Evolutionary conservation across 2,797 vertebrate genomes (phyloP).

Genomic region (Huso huso): DNA sequence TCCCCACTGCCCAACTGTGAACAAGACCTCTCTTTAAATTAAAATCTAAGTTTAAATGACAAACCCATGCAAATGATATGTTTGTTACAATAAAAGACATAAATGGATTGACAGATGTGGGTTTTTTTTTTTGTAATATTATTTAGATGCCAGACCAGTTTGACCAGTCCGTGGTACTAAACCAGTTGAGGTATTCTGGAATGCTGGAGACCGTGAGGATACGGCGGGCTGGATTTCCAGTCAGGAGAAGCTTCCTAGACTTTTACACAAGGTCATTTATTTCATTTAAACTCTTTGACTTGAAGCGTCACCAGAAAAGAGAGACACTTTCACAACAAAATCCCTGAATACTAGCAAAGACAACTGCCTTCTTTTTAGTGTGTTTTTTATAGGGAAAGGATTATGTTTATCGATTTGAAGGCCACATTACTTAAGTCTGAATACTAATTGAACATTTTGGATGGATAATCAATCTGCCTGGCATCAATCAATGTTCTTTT

Average conservation of each 20-base stretch:
- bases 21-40: not conserved
- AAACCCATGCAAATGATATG: too few species aligned
- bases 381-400: too few species aligned
- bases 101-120: not conserved
- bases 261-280: slow-evolving; percentile 76
- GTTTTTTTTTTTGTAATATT: not conserved
- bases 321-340: not conserved
- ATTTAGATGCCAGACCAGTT: slow-evolving; percentile 88
- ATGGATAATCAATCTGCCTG: too few species aligned
- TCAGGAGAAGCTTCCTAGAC: slow-evolving; percentile 80
- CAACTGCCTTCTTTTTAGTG: not conserved
- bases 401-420: too few species aligned
- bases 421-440: too few species aligned
- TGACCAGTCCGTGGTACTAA: slow-evolving; percentile 86
- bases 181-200: slow-evolving; percentile 91
- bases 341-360: not conserved
- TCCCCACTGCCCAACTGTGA: not conserved
- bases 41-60: not conserved
- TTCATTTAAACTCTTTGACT: not conserved
- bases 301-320: not conserved
- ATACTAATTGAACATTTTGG: too few species aligned
- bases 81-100: too few species aligned
- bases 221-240: slow-evolving; percentile 79
- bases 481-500: too few species aligned
- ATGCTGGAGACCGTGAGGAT: slow-evolving; percentile 95